Evolutionary conservation across 2,797 vertebrate species (phyloP), one percentile per base, ranked within the genome.

Genomic region (Spea hammondii): DNA sequence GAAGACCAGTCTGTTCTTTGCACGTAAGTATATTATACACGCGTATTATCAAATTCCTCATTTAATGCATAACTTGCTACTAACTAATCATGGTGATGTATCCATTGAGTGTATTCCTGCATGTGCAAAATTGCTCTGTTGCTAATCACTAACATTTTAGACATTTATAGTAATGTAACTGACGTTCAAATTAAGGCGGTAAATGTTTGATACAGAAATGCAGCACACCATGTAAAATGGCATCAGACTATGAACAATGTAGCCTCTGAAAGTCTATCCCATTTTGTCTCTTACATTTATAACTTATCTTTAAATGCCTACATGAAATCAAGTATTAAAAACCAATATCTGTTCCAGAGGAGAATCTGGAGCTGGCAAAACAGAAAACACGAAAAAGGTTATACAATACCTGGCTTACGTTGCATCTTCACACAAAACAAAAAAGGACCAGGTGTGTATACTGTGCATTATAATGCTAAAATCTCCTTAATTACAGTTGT

Each of bases 1-100:
- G 97, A 99, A 89, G 97, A 99, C 88, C 97, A 99, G 88, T 97
- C 97, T 86, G 99, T 99, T 85, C 92, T 99, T 84, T 99, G 97
- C 97, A 99, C 97, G 97, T 99, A 92, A 97, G 97, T 98, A 70
- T 77, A 45, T 57, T 13, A 4, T 11, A 12, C 48, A 4, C 1
- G 3, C 17, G 17, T 50, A 4, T 14, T 1, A 1, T 46, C 4
- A 46, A 5, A 46, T 65, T 65, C 5, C n/a, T n/a, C 45, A 3
- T 65, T 10, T 9, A 10, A 2, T 10, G 9, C 4, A 5, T 5
- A 17, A 5, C 5, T 4, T 5, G 5, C 4, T 64, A 6, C n/a
- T 7, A 17, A 8, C n/a, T 4, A 4, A 5, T 14, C 6, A 4
- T 0, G 60, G 7, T 6, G 4, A 32, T 49, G 4, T 2, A 13